A percentile compares a stretch with the other conserved stretches of the same genome.
These are phyloP conservation scores for Eudorcas thomsonii DNA, from an alignment of 2,113 vertebrate species.

Conservation along the genomic window DNA sequence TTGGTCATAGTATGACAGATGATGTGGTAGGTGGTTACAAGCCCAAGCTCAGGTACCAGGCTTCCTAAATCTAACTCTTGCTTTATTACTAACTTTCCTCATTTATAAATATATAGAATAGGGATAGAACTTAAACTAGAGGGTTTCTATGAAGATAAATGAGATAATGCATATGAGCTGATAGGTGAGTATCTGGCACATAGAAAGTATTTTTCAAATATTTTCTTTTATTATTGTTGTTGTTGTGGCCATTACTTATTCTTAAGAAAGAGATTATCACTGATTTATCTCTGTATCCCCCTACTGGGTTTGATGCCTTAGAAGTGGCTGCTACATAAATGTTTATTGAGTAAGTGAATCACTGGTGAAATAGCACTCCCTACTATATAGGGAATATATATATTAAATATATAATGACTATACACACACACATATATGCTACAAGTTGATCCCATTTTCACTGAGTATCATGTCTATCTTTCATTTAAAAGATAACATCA, in stretches of 20 bases:
- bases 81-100: neutral
- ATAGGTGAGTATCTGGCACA: neutral
- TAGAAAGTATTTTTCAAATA: neutral
- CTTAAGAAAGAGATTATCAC: neutral
- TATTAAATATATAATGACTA: neutral
- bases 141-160: neutral
- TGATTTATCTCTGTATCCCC: neutral
- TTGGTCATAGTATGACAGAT: too few relatives aligned
- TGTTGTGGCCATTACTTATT: neutral
- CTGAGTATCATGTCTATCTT: neutral
- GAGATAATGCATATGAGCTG: neutral
- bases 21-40: neutral
- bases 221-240: neutral
- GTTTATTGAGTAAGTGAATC: neutral
- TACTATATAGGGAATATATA: neutral
- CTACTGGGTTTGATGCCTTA: neutral
- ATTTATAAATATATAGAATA: neutral
- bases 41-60: neutral
- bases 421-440: neutral
- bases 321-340: neutral
- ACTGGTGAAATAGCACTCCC: neutral
- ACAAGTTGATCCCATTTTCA: neutral
- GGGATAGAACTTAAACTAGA: neutral
- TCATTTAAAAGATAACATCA: neutral
- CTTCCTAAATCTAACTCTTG: neutral